A percentile compares a stretch with the other conserved stretches of the same genome.
These are phyloP conservation scores for Perognathus longimembris DNA, from an alignment of 2,113 vertebrate genomes.

Conservation along the genomic window DNA sequence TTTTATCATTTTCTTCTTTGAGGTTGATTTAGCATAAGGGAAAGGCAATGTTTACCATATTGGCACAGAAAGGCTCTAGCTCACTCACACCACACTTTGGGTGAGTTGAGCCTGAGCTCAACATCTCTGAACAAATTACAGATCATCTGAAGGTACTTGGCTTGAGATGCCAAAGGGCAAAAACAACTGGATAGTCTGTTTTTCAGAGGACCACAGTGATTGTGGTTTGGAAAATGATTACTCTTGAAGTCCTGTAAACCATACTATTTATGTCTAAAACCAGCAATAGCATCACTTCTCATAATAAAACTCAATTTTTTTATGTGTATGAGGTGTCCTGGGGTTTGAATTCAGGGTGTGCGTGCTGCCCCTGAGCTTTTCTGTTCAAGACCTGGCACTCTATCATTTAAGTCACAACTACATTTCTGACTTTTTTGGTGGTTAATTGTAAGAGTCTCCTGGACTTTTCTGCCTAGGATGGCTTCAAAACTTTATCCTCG, in stretches of 20 bases:
- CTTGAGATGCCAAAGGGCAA: neutral
- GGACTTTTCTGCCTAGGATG: no score
- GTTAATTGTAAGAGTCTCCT: no score
- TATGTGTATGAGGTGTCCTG: no score
- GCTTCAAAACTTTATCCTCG: no score
- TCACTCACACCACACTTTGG: neutral
- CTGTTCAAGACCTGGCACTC: no score
- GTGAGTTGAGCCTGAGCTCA: neutral
- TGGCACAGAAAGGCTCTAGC: neutral
- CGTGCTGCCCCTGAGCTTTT: no score
- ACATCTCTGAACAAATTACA: neutral
- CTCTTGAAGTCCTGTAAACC: slow-evolving; percentile 14
- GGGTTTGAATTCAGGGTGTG: no score
- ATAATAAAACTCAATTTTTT: slow-evolving; percentile 37
- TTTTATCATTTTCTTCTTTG: neutral
- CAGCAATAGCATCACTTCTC: slow-evolving; percentile 32
- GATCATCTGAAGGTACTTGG: neutral
- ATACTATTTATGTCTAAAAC: slow-evolving; percentile 30
- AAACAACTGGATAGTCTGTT: neutral
- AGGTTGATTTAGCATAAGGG: neutral
- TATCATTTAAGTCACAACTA: no score
- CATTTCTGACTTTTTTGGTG: no score
- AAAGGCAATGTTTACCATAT: neutral
- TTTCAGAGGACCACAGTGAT: neutral
- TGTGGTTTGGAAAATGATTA: slow-evolving; percentile 27